These are phyloP conservation scores for Melanitta fusca DNA, from an alignment of 2,797 vertebrate species.

Conservation along the genomic window DNA sequence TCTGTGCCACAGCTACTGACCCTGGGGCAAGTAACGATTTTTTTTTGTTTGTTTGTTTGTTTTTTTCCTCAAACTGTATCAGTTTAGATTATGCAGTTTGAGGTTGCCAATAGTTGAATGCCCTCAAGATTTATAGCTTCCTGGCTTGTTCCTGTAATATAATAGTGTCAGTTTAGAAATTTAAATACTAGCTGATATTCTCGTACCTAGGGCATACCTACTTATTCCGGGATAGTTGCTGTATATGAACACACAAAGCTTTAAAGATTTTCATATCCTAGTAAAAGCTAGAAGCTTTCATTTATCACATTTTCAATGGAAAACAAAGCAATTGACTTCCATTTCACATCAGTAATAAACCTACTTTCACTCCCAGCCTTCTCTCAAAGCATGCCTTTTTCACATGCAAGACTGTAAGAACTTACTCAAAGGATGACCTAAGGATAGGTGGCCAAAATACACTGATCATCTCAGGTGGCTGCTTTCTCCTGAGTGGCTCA, in stretches of 20 bases:
- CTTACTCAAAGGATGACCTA: background rate
- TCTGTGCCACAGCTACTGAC: background rate
- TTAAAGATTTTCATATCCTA: background rate
- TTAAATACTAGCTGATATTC: background rate
- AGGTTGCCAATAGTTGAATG: background rate
- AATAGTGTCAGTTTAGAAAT: background rate
- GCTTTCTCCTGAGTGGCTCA: background rate
- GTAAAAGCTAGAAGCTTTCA: background rate
- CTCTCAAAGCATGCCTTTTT: background rate
- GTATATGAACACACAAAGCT: background rate
- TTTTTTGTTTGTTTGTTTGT: background rate
- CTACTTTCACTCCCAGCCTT: background rate
- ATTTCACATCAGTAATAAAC: background rate
- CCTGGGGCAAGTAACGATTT: background rate
- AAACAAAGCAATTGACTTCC: background rate
- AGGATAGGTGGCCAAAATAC: background rate
- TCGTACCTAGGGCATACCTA: background rate
- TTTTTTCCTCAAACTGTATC: background rate
- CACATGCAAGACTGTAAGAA: background rate
- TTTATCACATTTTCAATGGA: background rate
- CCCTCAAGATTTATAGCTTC: background rate
- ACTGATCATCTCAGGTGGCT: background rate
- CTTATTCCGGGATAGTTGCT: background rate
- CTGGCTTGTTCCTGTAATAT: background rate
- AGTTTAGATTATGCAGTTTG: background rate